Percentiles rank a stretch among this genome's conserved stretches.
Evolutionary conservation across 2,113 vertebrate genomes (phyloP).

Genomic region (Etheostoma cragini): DNA sequence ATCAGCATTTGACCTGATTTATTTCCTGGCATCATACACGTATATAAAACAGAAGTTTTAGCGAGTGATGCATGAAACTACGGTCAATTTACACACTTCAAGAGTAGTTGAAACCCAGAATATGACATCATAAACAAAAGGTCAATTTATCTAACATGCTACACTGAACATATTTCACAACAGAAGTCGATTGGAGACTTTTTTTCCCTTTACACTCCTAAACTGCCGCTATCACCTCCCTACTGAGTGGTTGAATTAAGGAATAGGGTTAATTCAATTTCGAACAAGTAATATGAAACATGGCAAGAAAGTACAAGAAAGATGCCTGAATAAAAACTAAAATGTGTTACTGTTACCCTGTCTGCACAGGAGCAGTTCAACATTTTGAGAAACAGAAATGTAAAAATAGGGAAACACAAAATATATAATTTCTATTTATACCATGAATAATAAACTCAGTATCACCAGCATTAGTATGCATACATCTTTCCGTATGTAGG

Average conservation of each 20-base stretch:
- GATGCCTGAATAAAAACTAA: not conserved
- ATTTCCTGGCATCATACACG: not conserved
- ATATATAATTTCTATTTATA: too few relatives aligned
- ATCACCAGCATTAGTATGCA: not conserved
- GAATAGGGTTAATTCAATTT: not conserved
- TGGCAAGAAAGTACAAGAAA: not conserved
- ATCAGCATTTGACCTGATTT: not conserved
- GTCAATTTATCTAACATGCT: constrained; percentile 5
- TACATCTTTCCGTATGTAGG: not conserved
- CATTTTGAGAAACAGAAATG: too few relatives aligned
- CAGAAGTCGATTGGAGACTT: not conserved
- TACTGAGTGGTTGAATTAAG: not conserved
- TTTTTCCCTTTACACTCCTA: not conserved
- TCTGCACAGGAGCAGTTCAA: not conserved
- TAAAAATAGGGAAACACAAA: too few relatives aligned
- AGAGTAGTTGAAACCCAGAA: not conserved
- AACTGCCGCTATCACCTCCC: not conserved
- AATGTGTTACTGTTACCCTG: not conserved
- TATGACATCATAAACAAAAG: not conserved
- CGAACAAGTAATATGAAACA: not conserved
- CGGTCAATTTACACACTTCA: not conserved
- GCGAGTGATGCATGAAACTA: not conserved
- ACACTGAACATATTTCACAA: not conserved
- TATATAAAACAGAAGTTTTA: not conserved
- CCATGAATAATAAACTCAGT: not conserved